These are phyloP conservation scores for Brachystomella parvula DNA, from an alignment of 1,140 invertebrate genomes.

Conservation along the genomic window DNA sequence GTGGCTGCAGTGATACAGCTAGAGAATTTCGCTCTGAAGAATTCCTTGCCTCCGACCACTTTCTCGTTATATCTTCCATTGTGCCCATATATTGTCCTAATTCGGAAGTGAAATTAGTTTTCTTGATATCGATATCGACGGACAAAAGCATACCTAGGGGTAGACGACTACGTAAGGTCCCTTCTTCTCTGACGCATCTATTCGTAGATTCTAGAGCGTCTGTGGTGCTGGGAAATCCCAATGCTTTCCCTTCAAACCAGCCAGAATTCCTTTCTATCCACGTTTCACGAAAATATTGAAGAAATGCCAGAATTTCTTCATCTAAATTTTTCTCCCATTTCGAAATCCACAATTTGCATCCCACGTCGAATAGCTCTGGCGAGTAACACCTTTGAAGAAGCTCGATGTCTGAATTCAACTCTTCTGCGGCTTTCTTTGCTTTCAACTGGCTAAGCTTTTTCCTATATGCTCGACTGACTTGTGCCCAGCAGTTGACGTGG, in stretches of 20 bases:
- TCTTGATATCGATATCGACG: background rate
- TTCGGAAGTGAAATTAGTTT: background rate
- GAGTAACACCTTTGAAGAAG: background rate
- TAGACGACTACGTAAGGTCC: background rate
- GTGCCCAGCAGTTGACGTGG: background rate
- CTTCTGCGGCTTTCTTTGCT: background rate
- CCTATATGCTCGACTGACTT: background rate
- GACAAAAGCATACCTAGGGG: background rate
- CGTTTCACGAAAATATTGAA: background rate
- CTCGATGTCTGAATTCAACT: background rate
- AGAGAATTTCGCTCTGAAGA: background rate
- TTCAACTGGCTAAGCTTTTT: background rate
- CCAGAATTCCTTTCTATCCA: background rate
- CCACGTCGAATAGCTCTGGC: background rate
- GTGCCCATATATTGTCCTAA: background rate
- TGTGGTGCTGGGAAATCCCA: background rate
- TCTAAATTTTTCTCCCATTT: background rate
- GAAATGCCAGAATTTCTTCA: background rate
- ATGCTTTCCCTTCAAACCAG: background rate
- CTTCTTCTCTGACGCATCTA: background rate
- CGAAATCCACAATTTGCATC: background rate
- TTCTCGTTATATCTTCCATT: background rate
- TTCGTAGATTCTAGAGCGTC: background rate
- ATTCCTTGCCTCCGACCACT: background rate
- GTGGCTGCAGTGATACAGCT: background rate